These are phyloP conservation scores for Caprella mutica DNA, from an alignment of 2,888 invertebrate species.

Conservation along the genomic window DNA sequence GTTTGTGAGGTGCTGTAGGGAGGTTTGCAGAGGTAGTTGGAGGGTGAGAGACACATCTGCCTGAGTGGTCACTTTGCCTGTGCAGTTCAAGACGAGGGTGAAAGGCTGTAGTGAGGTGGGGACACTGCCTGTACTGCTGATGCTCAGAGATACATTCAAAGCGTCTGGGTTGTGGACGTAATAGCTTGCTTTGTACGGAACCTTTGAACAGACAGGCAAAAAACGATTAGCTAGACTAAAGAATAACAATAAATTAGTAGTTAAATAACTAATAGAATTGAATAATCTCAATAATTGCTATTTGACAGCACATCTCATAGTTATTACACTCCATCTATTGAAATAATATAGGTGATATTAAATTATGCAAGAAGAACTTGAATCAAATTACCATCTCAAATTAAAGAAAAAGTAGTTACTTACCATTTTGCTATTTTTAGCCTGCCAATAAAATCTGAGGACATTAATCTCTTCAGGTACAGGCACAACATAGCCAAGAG, in stretches of 20 bases:
- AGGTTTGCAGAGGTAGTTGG: conserved; percentile 27
- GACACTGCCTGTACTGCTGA: conserved; percentile 23
- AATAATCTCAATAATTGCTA: no score
- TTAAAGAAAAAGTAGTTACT: neutral
- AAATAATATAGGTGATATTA: neutral
- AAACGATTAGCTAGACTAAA: neutral
- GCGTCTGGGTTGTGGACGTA: conserved; percentile 22
- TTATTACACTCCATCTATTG: no score
- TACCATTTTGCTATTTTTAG: conserved; percentile 7
- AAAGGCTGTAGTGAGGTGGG: conserved; percentile 23
- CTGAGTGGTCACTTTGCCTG: conserved; percentile 28
- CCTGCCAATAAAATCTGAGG: conserved; percentile 29
- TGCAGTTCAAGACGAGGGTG: conserved; percentile 21
- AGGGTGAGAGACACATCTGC: conserved; percentile 25
- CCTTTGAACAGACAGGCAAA: conserved; percentile 8
- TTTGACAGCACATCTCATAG: no score
- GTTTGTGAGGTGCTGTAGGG: conserved; percentile 23
- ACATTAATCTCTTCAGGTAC: conserved; percentile 24
- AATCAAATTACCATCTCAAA: neutral
- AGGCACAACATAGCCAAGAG: conserved; percentile 25
- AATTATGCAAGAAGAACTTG: neutral
- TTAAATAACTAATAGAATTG: no score
- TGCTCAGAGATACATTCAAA: conserved; percentile 14
- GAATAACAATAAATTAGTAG: no score
- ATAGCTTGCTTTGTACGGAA: conserved; percentile 22